Percentiles rank a stretch among this genome's conserved stretches.
Conservation (phyloP, 1,140 invertebrate genomes). For the Drosophila tani region DNA sequence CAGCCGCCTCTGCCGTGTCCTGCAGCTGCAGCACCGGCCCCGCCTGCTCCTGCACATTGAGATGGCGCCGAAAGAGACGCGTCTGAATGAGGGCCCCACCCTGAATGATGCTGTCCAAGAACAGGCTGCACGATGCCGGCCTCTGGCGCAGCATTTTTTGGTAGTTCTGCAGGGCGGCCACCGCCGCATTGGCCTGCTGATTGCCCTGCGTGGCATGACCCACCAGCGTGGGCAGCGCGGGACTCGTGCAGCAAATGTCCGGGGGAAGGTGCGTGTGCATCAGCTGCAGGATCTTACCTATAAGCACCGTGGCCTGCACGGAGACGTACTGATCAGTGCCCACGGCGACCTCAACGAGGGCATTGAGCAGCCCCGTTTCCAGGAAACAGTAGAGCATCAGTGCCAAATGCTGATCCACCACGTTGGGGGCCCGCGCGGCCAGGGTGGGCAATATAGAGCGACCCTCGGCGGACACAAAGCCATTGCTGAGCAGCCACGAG, state of each 20-base stretch:
- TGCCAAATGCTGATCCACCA: constrained; percentile 96
- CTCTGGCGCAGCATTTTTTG: constrained; percentile 92
- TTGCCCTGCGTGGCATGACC: constrained; percentile 91
- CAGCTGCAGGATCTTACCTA: constrained; percentile 94
- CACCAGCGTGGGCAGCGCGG: constrained; percentile 92
- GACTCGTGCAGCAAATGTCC: constrained; percentile 92
- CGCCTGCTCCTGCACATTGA: constrained; percentile 66
- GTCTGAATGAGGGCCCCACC: constrained; percentile 80
- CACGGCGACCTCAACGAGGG: constrained; percentile 96
- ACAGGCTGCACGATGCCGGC: constrained; percentile 92
- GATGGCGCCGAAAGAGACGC: constrained; percentile 78
- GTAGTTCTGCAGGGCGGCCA: constrained; percentile 91
- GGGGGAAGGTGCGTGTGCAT: constrained; percentile 93
- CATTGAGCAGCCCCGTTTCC: constrained; percentile 93
- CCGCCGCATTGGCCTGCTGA: constrained; percentile 92
- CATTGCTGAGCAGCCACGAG: constrained; percentile 94
- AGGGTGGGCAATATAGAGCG: constrained; percentile 92
- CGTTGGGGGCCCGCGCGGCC: constrained; percentile 93
- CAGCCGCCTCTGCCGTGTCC: constrained; percentile 42
- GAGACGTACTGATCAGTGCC: constrained; percentile 95
- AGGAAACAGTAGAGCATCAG: constrained; percentile 95
- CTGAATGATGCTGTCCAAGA: constrained; percentile 92
- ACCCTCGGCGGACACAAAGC: constrained; percentile 96
- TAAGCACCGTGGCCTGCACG: constrained; percentile 94
- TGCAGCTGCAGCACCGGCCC: constrained; percentile 47